phyloP scores from a whole-genome alignment of 2,888 invertebrate genomes.

The Protonemura montana region DNA sequence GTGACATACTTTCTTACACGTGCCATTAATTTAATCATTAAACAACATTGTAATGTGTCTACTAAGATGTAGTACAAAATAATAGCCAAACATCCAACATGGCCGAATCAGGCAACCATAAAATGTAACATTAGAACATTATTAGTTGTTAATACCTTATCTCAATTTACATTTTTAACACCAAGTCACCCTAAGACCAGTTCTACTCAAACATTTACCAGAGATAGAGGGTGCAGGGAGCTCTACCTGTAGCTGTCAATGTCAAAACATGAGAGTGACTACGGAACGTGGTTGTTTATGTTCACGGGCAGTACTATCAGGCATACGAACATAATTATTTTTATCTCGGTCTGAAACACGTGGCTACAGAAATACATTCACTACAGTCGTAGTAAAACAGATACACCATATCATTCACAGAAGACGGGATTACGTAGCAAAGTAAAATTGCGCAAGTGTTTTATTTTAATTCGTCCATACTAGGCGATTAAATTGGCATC shows the following conservation, averaged over 20 bases:
- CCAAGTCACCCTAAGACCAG: not conserved
- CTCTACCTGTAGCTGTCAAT: slow-evolving; percentile 45
- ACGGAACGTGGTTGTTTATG: slow-evolving; percentile 1
- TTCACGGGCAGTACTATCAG: slow-evolving; percentile 17
- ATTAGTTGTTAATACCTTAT: not conserved
- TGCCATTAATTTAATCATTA: slow-evolving; percentile 28
- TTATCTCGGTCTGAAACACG: slow-evolving; percentile 40
- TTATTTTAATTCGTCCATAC: no score
- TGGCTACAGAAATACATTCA: slow-evolving; percentile 26
- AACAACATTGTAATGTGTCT: slow-evolving; percentile 16
- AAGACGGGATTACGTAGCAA: no score
- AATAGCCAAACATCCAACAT: slow-evolving; percentile 47
- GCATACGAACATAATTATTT: slow-evolving; percentile 33
- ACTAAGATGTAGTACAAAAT: slow-evolving; percentile 29
- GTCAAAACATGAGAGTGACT: slow-evolving; percentile 45
- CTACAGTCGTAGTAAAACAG: not conserved
- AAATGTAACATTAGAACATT: not conserved
- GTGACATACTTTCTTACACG: slow-evolving; percentile 30
- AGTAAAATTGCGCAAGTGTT: no score
- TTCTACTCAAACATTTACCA: slow-evolving; percentile 1
- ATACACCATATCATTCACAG: not conserved
- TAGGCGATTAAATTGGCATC: no score
- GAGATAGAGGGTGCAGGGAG: not conserved
- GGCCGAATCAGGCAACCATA: slow-evolving; percentile 42
- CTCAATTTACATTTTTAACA: not conserved